These are phyloP conservation scores for Dascyllus trimaculatus DNA, from an alignment of 2,113 vertebrate genomes.

Conservation along the genomic window DNA sequence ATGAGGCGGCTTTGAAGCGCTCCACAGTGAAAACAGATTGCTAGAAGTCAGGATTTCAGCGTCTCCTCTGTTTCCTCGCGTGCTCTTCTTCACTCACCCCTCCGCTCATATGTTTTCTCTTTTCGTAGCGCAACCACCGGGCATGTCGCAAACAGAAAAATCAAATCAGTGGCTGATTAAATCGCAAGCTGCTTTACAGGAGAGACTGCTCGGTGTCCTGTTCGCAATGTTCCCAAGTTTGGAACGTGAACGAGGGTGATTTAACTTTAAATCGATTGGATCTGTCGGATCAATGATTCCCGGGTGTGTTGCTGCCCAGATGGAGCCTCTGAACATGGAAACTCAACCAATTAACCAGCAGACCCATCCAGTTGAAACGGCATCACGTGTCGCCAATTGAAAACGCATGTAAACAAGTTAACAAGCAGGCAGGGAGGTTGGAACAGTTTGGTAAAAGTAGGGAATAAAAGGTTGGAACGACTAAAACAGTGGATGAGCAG, in stretches of 20 bases:
- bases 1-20: conserved; percentile 52
- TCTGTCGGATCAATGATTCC: not conserved
- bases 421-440: not conserved
- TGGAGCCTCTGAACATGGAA: not conserved
- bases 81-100: conserved; percentile 20
- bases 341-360: not conserved
- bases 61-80: conserved; percentile 38
- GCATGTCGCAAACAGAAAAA: conserved; percentile 22
- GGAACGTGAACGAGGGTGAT: conserved; percentile 22
- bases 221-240: not conserved
- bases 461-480: not conserved
- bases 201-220: not conserved
- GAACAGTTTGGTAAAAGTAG: not conserved
- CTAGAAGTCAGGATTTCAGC: conserved; percentile 32
- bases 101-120: conserved; percentile 47
- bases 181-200: conserved; percentile 13
- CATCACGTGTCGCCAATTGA: not conserved
- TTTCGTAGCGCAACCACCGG: conserved; percentile 30
- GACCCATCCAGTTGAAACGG: not conserved
- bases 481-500: too few relatives aligned
- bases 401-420: too few relatives aligned
- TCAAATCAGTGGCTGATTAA: conserved; percentile 16
- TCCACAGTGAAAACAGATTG: conserved; percentile 56
- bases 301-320: not conserved
- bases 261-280: not conserved